Evolutionary conservation across 2,888 invertebrate species (phyloP).

Genomic region (Thereva nobilitata): DNA sequence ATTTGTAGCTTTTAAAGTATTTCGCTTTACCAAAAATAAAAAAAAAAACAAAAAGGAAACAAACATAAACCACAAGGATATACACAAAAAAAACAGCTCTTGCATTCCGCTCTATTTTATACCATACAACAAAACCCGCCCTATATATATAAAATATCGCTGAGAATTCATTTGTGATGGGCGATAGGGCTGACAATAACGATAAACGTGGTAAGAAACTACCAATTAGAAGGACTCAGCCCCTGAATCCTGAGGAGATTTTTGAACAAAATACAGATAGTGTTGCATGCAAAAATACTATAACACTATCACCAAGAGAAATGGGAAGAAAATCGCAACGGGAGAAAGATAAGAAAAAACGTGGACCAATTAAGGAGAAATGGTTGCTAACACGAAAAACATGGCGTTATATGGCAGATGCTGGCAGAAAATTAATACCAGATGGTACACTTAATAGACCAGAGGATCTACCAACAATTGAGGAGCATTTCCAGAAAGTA

Average conservation of each 20-base stretch:
- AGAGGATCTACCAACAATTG: constrained; percentile 79
- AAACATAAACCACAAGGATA: no score
- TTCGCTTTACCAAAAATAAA: no score
- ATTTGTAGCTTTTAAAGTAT: no score
- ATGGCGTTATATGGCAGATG: constrained; percentile 92
- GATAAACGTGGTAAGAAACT: constrained; percentile 12
- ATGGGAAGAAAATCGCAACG: constrained; percentile 24
- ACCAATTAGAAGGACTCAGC: constrained; percentile 19
- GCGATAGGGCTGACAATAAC: constrained; percentile 6
- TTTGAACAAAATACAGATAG: neutral
- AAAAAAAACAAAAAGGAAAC: no score
- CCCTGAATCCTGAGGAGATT: constrained; percentile 16
- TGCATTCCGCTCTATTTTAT: no score
- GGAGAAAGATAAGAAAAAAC: constrained; percentile 45
- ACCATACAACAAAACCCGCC: neutral
- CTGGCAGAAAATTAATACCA: constrained; percentile 83
- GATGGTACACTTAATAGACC: constrained; percentile 73
- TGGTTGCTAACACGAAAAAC: constrained; percentile 88
- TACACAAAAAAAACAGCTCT: no score
- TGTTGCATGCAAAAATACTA: constrained; percentile 6
- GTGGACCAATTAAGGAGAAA: constrained; percentile 69
- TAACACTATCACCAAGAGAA: constrained; percentile 25
- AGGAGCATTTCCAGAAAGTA: constrained; percentile 82
- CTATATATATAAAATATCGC: neutral
- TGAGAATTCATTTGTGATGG: constrained; percentile 14